phyloP scores from a whole-genome alignment of 1,140 invertebrate species.

The Ruditapes philippinarum region DNA sequence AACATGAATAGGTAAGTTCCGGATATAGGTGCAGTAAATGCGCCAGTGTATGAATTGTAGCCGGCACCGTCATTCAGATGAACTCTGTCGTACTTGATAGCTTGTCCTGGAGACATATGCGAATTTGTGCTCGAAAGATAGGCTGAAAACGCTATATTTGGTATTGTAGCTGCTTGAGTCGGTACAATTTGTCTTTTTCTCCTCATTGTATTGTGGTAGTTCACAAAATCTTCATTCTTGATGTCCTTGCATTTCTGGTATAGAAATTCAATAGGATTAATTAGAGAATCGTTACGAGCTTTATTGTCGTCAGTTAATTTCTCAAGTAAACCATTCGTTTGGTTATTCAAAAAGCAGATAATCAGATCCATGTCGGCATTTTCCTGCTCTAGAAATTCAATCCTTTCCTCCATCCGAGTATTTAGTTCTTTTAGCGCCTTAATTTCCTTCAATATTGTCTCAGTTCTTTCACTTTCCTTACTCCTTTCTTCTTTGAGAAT shows the following conservation, averaged over 20 bases:
- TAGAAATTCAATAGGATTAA: too few relatives aligned
- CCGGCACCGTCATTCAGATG: not conserved
- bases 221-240: too few relatives aligned
- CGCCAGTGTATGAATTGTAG: slow-evolving; percentile 5
- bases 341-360: not conserved
- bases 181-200: not conserved
- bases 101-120: not conserved
- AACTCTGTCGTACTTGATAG: not conserved
- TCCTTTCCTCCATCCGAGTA: not conserved
- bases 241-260: too few relatives aligned
- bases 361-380: not conserved
- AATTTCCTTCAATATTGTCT: not conserved
- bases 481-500: not conserved
- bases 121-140: not conserved
- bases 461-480: not conserved
- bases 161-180: not conserved
- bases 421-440: not conserved
- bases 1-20: slow-evolving; percentile 25
- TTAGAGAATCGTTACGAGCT: too few relatives aligned
- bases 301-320: not conserved
- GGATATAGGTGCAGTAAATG: not conserved
- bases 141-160: slow-evolving; percentile 20
- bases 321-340: not conserved
- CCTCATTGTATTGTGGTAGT: not conserved
- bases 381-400: not conserved